Conservation (phyloP, 2,888 invertebrate species). For the Chrysotoxum bicinctum region DNA sequence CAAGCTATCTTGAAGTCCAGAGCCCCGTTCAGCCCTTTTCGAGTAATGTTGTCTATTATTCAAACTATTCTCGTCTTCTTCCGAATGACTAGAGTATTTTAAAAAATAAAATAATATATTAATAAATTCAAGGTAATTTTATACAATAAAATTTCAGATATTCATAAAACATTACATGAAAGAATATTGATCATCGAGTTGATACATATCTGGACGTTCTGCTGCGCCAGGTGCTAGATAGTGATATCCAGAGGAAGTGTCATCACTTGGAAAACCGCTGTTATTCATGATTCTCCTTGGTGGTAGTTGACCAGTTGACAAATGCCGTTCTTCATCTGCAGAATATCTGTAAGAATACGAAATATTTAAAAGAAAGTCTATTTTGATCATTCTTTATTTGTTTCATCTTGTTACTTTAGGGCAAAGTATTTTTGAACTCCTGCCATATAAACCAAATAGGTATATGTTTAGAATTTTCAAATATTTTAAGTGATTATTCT, state of each 20-base stretch:
- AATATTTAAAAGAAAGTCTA: neutral
- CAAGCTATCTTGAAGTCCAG: conserved; percentile 76
- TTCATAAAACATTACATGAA: conserved; percentile 44
- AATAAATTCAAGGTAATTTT: neutral
- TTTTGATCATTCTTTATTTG: neutral
- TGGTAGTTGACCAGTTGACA: conserved; percentile 15
- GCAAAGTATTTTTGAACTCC: conserved; percentile 80
- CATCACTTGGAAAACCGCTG: conserved; percentile 21
- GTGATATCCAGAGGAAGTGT: conserved; percentile 7
- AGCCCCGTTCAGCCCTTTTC: conserved; percentile 39
- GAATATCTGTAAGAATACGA: conserved; percentile 56
- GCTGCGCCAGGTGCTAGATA: conserved; percentile 26
- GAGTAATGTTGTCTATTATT: conserved; percentile 59
- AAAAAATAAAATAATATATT: neutral
- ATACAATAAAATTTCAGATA: neutral
- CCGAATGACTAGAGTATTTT: conserved; percentile 40
- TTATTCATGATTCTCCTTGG: conserved; percentile 20
- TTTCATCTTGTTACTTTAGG: conserved; percentile 74
- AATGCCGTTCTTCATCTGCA: conserved; percentile 75
- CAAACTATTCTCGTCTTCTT: conserved; percentile 54
- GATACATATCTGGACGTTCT: conserved; percentile 51
- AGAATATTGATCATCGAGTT: conserved; percentile 54
- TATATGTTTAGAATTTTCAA: neutral
- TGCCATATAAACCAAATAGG: conserved; percentile 76
- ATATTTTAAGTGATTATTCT: neutral